A percentile compares a stretch with the other conserved stretches of the same genome.
phyloP scores from a whole-genome alignment of 2,797 vertebrate species.

The Hirundo rustica region DNA sequence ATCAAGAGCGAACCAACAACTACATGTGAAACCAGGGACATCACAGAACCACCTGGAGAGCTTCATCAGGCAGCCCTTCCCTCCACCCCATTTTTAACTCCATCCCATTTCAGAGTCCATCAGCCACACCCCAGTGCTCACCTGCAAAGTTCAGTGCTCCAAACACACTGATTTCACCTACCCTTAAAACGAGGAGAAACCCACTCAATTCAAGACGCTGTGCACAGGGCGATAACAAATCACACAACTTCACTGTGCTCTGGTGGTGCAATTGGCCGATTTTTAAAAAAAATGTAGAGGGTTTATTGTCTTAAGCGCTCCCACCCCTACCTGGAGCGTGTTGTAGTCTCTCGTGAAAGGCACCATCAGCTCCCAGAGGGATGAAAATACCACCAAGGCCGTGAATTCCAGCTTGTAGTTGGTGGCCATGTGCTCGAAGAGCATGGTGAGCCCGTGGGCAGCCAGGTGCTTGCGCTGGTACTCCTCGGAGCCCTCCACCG shows the following conservation, averaged over 20 bases:
- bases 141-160: not conserved
- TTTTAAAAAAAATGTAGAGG: rapidly evolving
- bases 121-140: not conserved
- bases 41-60: not conserved
- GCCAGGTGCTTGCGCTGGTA: constrained; percentile 96
- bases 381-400: constrained; percentile 92
- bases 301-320: too few species aligned
- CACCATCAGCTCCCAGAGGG: constrained; percentile 94
- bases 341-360: constrained; percentile 98
- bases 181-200: not conserved
- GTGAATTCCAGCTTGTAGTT: constrained; percentile 98
- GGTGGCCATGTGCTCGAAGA: constrained; percentile 98
- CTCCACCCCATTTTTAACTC: not conserved
- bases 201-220: rapidly evolving
- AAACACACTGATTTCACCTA: not conserved
- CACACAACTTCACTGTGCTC: rapidly evolving
- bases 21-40: rapidly evolving
- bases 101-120: not conserved
- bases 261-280: not conserved
- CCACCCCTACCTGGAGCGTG: constrained; percentile 84
- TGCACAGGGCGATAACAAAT: not conserved
- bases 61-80: not conserved
- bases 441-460: constrained; percentile 93
- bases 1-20: not conserved
- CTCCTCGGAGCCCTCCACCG: constrained; percentile 89